A percentile compares a stretch with the other conserved stretches of the same genome.
These are phyloP conservation scores for Lepus americanus DNA, from an alignment of 2,113 vertebrate genomes.

Conservation along the genomic window DNA sequence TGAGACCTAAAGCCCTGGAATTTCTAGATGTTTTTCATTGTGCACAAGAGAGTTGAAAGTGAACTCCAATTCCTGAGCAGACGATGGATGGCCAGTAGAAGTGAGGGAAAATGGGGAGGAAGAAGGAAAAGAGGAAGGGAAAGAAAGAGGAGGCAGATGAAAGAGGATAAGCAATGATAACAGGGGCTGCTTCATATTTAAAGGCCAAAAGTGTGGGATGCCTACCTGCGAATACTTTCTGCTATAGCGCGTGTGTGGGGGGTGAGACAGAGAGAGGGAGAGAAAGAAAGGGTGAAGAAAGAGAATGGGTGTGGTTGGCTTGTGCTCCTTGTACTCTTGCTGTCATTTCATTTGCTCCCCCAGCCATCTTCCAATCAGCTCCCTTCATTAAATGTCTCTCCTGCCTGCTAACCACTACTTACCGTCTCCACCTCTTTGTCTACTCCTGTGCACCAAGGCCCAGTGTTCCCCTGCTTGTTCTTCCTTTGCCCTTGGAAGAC, in stretches of 20 bases:
- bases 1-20: slow-evolving; percentile 1
- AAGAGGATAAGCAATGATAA: background rate
- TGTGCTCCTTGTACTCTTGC: background rate
- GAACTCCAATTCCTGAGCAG: background rate
- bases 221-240: background rate
- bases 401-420: background rate
- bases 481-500: background rate
- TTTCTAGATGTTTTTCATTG: background rate
- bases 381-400: background rate
- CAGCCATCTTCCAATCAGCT: background rate
- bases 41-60: slow-evolving; percentile 13
- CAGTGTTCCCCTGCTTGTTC: background rate
- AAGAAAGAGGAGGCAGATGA: background rate
- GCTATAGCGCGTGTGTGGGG: background rate
- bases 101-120: background rate
- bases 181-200: background rate
- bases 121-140: background rate
- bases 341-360: background rate
- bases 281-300: background rate
- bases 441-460: background rate
- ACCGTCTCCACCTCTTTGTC: too few relatives aligned
- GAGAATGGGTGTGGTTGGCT: background rate
- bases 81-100: background rate
- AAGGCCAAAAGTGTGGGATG: background rate
- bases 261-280: background rate